phyloP scores from a whole-genome alignment of 2,888 invertebrate species.

The Phortica magna region DNA sequence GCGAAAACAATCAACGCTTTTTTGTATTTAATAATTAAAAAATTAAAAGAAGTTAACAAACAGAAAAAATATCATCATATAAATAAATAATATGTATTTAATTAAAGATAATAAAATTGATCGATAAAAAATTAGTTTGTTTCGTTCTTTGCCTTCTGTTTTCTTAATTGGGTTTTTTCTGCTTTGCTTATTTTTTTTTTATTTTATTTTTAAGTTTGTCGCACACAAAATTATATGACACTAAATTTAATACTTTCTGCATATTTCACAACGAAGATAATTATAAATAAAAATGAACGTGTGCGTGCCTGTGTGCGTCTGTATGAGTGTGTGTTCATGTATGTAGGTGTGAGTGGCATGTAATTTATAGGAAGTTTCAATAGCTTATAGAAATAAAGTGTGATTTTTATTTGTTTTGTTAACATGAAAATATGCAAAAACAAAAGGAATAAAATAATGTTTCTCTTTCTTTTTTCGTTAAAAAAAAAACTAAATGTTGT shows the following conservation, averaged over 20 bases:
- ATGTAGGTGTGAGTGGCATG: slow-evolving; percentile 1
- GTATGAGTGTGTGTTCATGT: slow-evolving; percentile 54
- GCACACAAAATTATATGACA: slow-evolving; percentile 68
- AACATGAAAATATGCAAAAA: not conserved
- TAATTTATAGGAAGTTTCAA: slow-evolving; percentile 23
- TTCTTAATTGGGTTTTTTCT: not conserved
- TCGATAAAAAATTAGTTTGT: not conserved
- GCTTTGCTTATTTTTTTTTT: not conserved
- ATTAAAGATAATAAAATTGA: not conserved
- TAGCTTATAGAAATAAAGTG: not conserved
- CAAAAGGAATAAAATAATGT: not conserved
- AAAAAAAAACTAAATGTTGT: not conserved
- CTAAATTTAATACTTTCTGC: slow-evolving; percentile 76
- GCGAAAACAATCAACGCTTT: slow-evolving; percentile 16
- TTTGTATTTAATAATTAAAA: not conserved
- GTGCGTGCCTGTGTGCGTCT: slow-evolving; percentile 34
- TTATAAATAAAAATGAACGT: slow-evolving; percentile 46
- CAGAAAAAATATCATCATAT: slow-evolving; percentile 12
- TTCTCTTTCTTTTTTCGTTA: not conserved
- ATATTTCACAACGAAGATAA: slow-evolving; percentile 46
- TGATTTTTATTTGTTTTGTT: not conserved
- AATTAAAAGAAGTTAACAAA: slow-evolving; percentile 17
- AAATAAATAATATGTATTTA: slow-evolving; percentile 15
- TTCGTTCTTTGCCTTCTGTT: not conserved
- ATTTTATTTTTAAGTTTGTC: slow-evolving; percentile 37